phyloP scores from a whole-genome alignment of 2,113 vertebrate species.

The Turnix velox region DNA sequence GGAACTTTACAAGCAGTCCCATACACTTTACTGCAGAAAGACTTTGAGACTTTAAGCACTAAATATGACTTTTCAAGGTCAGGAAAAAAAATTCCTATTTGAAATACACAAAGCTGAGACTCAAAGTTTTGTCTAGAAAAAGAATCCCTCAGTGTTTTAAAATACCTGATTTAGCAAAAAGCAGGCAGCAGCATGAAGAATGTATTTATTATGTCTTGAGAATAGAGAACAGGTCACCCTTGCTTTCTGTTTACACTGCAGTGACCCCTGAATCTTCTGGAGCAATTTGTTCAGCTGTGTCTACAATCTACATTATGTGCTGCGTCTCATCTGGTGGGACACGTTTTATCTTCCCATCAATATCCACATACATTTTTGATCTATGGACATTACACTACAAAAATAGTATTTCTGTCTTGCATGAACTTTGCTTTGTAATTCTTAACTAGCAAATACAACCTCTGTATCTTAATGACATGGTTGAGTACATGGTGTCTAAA shows the following conservation, averaged over 20 bases:
- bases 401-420: neutral
- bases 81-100: neutral
- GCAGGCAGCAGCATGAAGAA: slow-evolving; percentile 19
- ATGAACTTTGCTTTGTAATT: neutral
- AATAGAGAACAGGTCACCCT: slow-evolving; percentile 13
- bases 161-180: slow-evolving; percentile 65
- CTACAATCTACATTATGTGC: slow-evolving; percentile 24
- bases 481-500: neutral
- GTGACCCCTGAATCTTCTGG: slow-evolving; percentile 53
- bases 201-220: slow-evolving; percentile 67
- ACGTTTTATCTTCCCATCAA: neutral
- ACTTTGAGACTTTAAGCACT: neutral
- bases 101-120: slow-evolving; percentile 43
- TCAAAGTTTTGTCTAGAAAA: slow-evolving; percentile 32
- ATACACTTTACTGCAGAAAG: neutral
- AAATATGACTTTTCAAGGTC: neutral
- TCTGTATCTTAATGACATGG: neutral
- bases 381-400: neutral
- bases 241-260: slow-evolving; percentile 64
- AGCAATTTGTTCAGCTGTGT: slow-evolving; percentile 73
- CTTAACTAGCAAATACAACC: neutral
- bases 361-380: neutral
- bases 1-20: neutral
- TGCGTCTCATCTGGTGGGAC: neutral
- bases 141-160: neutral